Conservation (phyloP, 1,140 invertebrate genomes). For the Diprion similis region DNA sequence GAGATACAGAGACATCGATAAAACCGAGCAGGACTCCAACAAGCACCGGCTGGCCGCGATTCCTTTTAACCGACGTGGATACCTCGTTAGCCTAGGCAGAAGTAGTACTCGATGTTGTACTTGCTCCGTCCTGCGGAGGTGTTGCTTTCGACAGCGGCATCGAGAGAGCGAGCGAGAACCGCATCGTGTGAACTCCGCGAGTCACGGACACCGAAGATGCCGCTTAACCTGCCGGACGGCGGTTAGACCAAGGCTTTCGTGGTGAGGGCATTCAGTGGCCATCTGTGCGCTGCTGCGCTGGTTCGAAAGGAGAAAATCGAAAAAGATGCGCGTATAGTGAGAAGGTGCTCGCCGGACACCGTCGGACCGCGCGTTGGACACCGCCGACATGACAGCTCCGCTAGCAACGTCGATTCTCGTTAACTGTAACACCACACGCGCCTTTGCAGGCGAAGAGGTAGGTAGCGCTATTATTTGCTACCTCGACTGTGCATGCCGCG, state of each 20-base stretch:
- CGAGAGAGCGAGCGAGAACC: not conserved
- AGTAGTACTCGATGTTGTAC: constrained; percentile 32
- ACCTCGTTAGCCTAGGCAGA: constrained; percentile 35
- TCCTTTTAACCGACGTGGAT: constrained; percentile 28
- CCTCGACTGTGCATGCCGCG: constrained; percentile 1
- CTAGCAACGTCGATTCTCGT: constrained; percentile 51
- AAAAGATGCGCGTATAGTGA: constrained; percentile 15
- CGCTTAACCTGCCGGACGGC: not conserved
- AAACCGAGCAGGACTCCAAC: constrained; percentile 9
- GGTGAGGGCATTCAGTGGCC: not conserved
- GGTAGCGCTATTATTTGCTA: not conserved
- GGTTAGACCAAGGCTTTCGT: not conserved
- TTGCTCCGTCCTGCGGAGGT: constrained; percentile 33
- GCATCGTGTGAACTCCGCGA: not conserved
- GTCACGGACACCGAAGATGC: not conserved
- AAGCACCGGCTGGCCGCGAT: constrained; percentile 10
- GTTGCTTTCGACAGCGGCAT: constrained; percentile 22
- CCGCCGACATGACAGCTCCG: constrained; percentile 36
- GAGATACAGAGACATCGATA: constrained; percentile 1
- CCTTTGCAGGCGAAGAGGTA: constrained; percentile 10
- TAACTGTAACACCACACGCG: constrained; percentile 43
- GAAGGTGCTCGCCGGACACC: constrained; percentile 29
- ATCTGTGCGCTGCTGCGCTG: not conserved
- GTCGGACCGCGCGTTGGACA: not conserved
- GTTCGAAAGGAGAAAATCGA: not conserved